Conservation (phyloP, 2,888 invertebrate genomes). For the Diploptera punctata region DNA sequence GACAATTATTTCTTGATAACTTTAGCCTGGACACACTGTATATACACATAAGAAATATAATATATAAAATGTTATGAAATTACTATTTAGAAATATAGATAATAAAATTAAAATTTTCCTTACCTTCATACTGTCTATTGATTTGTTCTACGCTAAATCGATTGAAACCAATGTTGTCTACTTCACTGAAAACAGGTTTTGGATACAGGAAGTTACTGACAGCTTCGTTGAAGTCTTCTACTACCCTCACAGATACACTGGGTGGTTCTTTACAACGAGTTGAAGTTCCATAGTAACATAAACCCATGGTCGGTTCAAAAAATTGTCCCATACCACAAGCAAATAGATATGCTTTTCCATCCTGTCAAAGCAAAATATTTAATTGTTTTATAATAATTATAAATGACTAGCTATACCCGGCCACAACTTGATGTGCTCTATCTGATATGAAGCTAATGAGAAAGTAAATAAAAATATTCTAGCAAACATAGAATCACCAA, state of each 20-base stretch:
- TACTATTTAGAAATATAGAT: too few relatives aligned
- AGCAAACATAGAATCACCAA: too few relatives aligned
- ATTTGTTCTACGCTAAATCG: not conserved
- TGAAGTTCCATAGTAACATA: slow-evolving; percentile 61
- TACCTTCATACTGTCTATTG: not conserved
- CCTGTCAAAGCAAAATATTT: slow-evolving; percentile 45
- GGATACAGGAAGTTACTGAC: slow-evolving; percentile 8
- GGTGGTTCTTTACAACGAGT: slow-evolving; percentile 12
- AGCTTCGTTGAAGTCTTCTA: slow-evolving; percentile 5
- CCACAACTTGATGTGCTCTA: too few relatives aligned
- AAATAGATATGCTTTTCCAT: slow-evolving; percentile 63
- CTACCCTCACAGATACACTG: not conserved
- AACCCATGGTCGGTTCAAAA: slow-evolving; percentile 65
- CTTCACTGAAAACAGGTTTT: not conserved
- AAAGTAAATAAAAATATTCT: too few relatives aligned
- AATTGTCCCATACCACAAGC: slow-evolving; percentile 63
- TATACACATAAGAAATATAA: too few relatives aligned
- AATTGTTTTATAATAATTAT: too few relatives aligned
- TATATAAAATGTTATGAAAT: too few relatives aligned
- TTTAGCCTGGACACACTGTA: too few relatives aligned
- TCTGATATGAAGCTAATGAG: too few relatives aligned
- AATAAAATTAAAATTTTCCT: too few relatives aligned
- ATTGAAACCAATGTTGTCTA: not conserved
- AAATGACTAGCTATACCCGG: too few relatives aligned
- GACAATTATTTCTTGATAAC: too few relatives aligned